Conservation (phyloP, 2,888 invertebrate species). For the Pterobdella sp. region DNA sequence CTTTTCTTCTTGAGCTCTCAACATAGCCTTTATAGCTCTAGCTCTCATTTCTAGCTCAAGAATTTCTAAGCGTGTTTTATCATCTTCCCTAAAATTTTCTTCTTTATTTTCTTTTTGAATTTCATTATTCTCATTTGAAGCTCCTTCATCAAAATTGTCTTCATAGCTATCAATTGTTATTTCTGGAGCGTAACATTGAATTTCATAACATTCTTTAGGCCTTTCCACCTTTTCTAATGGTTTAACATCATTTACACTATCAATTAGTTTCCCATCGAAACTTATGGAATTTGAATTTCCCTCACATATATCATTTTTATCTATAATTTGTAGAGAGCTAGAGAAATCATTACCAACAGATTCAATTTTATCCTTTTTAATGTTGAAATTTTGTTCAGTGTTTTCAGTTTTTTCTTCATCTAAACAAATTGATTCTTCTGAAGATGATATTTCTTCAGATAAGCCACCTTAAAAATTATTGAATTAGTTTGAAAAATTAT, state of each 20-base stretch:
- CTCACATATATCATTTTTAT: neutral
- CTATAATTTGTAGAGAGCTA: neutral
- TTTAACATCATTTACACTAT: neutral
- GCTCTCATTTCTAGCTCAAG: conserved; percentile 59
- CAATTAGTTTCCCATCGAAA: neutral
- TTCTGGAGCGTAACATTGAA: neutral
- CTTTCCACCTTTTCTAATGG: no score
- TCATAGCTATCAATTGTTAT: neutral
- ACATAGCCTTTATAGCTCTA: conserved; percentile 56
- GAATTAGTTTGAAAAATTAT: no score
- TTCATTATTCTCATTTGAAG: neutral
- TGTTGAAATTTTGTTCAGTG: neutral
- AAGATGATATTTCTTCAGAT: neutral
- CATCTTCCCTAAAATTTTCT: neutral
- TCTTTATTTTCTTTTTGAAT: neutral
- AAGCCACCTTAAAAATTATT: neutral
- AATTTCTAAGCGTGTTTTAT: conserved; percentile 53
- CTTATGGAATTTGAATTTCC: neutral
- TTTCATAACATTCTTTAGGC: neutral
- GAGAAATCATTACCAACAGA: neutral
- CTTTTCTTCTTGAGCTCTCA: conserved; percentile 42
- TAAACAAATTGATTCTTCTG: neutral
- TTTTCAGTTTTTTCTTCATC: neutral
- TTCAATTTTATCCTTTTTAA: neutral
- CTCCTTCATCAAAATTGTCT: no score